Conservation (phyloP, 2,888 invertebrate species). For the Penaeus monodon region DNA sequence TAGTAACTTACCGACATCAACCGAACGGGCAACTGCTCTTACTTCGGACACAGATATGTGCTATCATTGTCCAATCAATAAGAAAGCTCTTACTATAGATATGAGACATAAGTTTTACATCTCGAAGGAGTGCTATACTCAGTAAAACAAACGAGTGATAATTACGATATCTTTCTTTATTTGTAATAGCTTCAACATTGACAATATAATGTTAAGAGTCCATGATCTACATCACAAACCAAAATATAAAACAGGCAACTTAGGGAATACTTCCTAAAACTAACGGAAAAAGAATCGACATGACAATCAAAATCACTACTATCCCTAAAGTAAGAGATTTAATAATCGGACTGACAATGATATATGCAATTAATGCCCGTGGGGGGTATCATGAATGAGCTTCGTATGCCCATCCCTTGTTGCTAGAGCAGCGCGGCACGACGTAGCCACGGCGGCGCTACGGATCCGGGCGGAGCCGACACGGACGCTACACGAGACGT, state of each 20-base stretch:
- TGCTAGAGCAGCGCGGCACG: slow-evolving; percentile 52
- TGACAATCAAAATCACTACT: slow-evolving; percentile 13
- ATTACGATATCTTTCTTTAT: slow-evolving; percentile 34
- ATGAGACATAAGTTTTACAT: slow-evolving; percentile 12
- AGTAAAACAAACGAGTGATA: slow-evolving; percentile 34
- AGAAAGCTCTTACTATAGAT: slow-evolving; percentile 4
- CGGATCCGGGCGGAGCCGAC: slow-evolving; percentile 31
- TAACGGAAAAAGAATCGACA: slow-evolving; percentile 8
- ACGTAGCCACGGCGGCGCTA: slow-evolving; percentile 42
- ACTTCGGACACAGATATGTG: slow-evolving; percentile 6
- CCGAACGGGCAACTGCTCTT: background rate
- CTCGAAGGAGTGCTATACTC: slow-evolving; percentile 27
- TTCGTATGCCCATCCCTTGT: slow-evolving; percentile 35
- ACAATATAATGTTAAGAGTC: slow-evolving; percentile 20
- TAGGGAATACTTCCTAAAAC: slow-evolving; percentile 28
- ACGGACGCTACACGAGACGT: slow-evolving; percentile 19
- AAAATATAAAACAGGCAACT: slow-evolving; percentile 29
- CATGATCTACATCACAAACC: slow-evolving; percentile 24
- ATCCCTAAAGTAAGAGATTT: slow-evolving; percentile 25
- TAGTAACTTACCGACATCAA: slow-evolving; percentile 19
- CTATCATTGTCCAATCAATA: slow-evolving; percentile 3
- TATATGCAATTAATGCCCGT: slow-evolving; percentile 30
- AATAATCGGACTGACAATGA: slow-evolving; percentile 32
- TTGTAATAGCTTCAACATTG: slow-evolving; percentile 36
- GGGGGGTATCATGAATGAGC: slow-evolving; percentile 32